Conservation (phyloP, 2,797 vertebrate species). For the Notamacropus eugenii region DNA sequence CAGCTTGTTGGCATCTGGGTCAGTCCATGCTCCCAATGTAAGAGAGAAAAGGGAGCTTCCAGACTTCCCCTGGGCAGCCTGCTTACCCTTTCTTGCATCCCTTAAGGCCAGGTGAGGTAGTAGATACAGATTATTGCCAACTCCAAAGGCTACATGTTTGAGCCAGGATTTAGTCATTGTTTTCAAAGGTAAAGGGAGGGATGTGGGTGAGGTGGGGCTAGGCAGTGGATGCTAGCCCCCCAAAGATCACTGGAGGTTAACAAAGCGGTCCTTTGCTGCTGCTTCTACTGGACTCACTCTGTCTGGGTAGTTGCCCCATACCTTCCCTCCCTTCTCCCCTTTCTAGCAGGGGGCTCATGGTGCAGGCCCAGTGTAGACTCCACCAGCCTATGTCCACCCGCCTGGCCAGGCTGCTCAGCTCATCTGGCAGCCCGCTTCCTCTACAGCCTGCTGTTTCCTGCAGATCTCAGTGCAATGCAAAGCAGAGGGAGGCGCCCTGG, state of each 20-base stretch:
- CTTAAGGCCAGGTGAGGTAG: not conserved
- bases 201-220: not conserved
- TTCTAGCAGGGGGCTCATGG: not conserved
- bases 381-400: not conserved
- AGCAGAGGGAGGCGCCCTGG: not conserved
- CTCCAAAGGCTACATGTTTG: not conserved
- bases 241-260: not conserved
- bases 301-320: not conserved
- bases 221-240: not conserved
- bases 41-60: not conserved
- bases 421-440: slow-evolving; percentile 20
- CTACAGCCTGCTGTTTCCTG: slow-evolving; percentile 33
- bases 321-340: not conserved
- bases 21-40: not conserved
- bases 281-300: not conserved
- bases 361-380: accelerated
- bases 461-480: slow-evolving; percentile 32
- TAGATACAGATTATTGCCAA: not conserved
- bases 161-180: not conserved
- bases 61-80: not conserved
- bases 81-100: too few relatives aligned
- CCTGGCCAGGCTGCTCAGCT: not conserved
- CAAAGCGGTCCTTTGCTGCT: not conserved
- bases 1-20: not conserved
- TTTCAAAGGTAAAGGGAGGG: not conserved